Conservation (phyloP, 2,113 vertebrate species). For the Pteronura brasiliensis region DNA sequence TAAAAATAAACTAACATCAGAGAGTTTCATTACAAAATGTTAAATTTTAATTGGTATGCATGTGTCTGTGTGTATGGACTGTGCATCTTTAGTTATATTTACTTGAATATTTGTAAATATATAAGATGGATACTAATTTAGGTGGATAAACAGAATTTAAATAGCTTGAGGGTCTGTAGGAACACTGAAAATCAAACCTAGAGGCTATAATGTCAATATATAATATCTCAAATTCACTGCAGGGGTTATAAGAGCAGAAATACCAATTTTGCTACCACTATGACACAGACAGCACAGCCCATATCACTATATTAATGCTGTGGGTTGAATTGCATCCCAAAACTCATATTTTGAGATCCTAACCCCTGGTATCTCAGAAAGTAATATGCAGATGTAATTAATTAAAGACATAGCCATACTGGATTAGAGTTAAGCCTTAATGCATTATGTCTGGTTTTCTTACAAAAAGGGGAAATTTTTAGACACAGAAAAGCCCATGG, state of each 20-base stretch:
- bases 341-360: background rate
- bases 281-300: background rate
- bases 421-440: background rate
- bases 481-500: background rate
- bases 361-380: background rate
- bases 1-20: background rate
- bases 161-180: background rate
- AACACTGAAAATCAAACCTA: background rate
- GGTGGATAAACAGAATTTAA: background rate
- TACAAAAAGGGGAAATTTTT: background rate
- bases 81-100: background rate
- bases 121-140: background rate
- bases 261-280: too few relatives aligned
- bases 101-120: background rate
- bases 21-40: background rate
- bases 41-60: background rate
- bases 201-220: background rate
- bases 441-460: background rate
- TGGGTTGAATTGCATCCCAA: background rate
- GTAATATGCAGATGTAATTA: background rate
- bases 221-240: background rate
- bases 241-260: rapidly evolving
- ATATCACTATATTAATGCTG: background rate
- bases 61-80: rapidly evolving
- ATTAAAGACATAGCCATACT: background rate